Conservation (phyloP, 2,797 vertebrate genomes). For the Halcyon leucocephala region DNA sequence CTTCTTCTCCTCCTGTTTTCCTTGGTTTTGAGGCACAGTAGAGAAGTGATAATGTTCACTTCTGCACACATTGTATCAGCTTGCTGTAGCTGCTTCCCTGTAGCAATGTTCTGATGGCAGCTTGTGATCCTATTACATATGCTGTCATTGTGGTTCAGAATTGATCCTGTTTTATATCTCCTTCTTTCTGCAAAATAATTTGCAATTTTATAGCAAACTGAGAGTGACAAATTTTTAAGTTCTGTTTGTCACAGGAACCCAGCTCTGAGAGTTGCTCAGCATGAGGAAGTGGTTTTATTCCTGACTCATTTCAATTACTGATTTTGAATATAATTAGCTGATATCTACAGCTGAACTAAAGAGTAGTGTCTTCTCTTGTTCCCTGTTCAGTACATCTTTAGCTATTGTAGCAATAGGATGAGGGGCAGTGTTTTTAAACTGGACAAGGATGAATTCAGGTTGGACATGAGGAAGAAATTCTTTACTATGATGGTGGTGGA, state of each 20-base stretch:
- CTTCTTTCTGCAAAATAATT: background rate
- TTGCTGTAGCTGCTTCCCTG: conserved; percentile 3
- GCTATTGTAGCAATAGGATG: background rate
- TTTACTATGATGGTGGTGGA: too few relatives aligned
- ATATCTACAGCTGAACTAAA: background rate
- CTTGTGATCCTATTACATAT: background rate
- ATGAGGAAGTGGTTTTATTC: background rate
- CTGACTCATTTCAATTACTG: background rate
- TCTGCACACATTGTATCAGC: background rate
- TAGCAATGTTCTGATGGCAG: background rate
- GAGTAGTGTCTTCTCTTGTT: background rate
- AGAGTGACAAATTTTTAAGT: background rate
- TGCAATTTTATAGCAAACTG: background rate
- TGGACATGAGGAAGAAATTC: too few relatives aligned
- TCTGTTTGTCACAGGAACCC: background rate
- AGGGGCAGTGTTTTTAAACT: too few relatives aligned
- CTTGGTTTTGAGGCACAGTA: background rate
- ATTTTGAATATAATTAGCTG: background rate
- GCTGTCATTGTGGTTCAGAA: background rate
- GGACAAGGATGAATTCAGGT: too few relatives aligned
- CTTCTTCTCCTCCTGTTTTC: background rate
- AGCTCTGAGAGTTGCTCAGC: background rate
- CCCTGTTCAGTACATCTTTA: background rate
- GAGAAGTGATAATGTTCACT: background rate
- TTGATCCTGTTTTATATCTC: background rate